Evolutionary conservation across 2,797 vertebrate species (phyloP).

Genomic region (Odontamblyopus rebecca): DNA sequence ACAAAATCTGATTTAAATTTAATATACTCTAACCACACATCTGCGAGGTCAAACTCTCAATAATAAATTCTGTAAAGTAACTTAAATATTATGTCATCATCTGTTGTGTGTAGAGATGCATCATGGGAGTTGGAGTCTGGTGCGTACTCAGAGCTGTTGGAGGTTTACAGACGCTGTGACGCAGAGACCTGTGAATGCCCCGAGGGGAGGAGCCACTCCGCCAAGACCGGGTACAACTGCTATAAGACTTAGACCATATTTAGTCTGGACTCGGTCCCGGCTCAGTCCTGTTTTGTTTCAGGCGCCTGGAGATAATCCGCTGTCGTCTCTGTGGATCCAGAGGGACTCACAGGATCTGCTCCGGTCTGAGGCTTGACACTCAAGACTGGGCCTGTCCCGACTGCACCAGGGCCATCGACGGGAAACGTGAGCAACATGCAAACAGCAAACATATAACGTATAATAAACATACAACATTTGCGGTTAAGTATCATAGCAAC

Average conservation of each 20-base stretch:
- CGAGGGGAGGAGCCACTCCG: constrained; percentile 82
- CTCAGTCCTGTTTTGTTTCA: constrained; percentile 44
- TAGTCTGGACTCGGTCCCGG: too few species aligned
- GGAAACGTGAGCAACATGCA: constrained; percentile 66
- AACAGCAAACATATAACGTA: background rate
- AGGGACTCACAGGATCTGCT: constrained; percentile 91
- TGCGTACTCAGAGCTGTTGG: constrained; percentile 89
- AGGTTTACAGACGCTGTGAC: constrained; percentile 87
- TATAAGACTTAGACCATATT: too few species aligned
- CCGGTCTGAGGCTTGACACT: constrained; percentile 75
- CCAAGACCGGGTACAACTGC: constrained; percentile 64
- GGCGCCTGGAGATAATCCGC: constrained; percentile 88
- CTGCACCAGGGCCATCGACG: constrained; percentile 81
- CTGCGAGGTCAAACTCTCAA: background rate
- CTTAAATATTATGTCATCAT: background rate
- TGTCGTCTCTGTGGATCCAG: constrained; percentile 90
- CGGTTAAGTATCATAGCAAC: too few species aligned
- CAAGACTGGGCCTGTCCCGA: constrained; percentile 88
- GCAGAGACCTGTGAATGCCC: constrained; percentile 79
- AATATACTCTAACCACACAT: too few species aligned
- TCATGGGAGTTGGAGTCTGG: constrained; percentile 97
- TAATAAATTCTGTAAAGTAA: background rate
- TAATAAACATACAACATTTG: too few species aligned
- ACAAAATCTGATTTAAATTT: too few species aligned
- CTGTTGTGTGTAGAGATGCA: constrained; percentile 83